Evolutionary conservation across 2,888 invertebrate species (phyloP).

Genomic region (Drosophila crucigera): DNA sequence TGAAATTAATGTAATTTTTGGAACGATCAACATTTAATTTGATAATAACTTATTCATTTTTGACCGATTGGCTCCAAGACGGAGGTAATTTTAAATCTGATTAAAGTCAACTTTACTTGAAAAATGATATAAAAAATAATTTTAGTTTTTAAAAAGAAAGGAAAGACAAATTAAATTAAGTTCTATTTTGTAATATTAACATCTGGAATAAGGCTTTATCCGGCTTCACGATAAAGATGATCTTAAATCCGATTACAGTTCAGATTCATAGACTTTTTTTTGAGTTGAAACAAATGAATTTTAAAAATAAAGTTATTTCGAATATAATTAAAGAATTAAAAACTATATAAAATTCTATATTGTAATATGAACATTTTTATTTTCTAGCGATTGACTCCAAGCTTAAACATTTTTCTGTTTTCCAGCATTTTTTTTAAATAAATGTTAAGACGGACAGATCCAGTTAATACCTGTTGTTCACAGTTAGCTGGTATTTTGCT

Average conservation of each 20-base stretch:
- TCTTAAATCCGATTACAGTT: conserved; percentile 12
- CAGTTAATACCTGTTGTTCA: not conserved
- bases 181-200: not conserved
- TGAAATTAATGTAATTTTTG: not conserved
- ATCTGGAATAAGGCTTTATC: rapidly evolving
- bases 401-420: too few relatives aligned
- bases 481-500: not conserved
- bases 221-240: not conserved
- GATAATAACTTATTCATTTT: not conserved
- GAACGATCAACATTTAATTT: not conserved
- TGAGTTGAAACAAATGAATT: not conserved
- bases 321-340: not conserved
- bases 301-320: rapidly evolving
- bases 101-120: not conserved
- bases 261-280: not conserved
- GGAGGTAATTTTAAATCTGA: not conserved
- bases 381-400: not conserved
- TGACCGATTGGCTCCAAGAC: not conserved
- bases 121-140: not conserved
- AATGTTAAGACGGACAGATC: not conserved
- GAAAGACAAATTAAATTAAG: not conserved
- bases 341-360: not conserved
- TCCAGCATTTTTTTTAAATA: not conserved
- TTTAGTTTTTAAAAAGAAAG: not conserved
- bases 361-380: not conserved